A percentile compares a stretch with the other conserved stretches of the same genome.
These are phyloP conservation scores for Nasonovia ribisnigri DNA, from an alignment of 2,888 invertebrate genomes.

Conservation along the genomic window DNA sequence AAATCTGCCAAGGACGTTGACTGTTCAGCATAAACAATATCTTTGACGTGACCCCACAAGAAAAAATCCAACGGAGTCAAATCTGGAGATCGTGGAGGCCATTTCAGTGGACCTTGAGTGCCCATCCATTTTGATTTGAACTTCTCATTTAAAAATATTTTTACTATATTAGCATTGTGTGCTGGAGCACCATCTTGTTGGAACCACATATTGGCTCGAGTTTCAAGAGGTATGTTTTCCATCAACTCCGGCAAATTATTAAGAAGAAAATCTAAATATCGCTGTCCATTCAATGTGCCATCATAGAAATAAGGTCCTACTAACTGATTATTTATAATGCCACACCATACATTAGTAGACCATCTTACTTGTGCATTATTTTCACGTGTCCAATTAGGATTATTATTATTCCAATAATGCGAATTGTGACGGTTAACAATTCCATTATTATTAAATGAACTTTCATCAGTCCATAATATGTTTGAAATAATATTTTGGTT, in stretches of 20 bases:
- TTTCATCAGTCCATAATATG: conserved; percentile 1
- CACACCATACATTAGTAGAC: conserved; percentile 15
- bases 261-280: neutral
- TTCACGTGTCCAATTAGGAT: neutral
- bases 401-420: neutral
- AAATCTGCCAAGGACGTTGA: neutral
- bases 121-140: neutral
- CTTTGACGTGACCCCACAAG: no score
- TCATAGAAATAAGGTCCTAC: neutral
- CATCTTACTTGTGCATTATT: neutral
- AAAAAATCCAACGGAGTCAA: neutral
- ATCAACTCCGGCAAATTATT: neutral
- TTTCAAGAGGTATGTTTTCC: neutral
- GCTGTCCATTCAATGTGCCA: neutral
- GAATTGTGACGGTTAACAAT: neutral
- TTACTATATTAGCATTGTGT: neutral
- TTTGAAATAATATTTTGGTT: neutral
- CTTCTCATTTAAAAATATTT: neutral
- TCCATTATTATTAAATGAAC: neutral
- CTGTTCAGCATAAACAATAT: neutral
- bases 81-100: conserved; percentile 6
- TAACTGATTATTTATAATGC: neutral
- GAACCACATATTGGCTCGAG: neutral
- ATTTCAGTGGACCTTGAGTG: neutral
- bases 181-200: neutral